Conservation (phyloP, 2,797 vertebrate species). For the Coluber constrictor region DNA sequence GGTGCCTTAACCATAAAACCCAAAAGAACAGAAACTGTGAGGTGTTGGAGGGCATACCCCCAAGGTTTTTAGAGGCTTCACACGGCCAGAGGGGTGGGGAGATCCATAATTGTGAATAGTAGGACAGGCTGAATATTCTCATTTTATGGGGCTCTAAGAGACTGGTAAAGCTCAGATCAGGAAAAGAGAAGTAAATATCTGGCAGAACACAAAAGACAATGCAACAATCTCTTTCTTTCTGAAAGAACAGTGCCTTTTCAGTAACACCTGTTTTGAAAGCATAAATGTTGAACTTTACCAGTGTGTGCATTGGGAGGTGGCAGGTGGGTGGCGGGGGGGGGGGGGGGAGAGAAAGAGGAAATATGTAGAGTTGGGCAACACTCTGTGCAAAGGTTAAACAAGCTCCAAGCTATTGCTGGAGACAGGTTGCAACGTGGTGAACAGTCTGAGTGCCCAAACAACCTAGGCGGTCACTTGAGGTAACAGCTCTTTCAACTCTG, state of each 20-base stretch:
- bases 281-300: neutral
- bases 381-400: neutral
- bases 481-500: neutral
- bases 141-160: neutral
- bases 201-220: neutral
- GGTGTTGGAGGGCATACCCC: neutral
- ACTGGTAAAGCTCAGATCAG: neutral
- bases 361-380: neutral
- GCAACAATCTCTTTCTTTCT: neutral
- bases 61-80: neutral
- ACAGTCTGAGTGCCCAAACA: neutral
- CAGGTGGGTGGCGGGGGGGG: neutral
- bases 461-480: neutral
- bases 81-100: neutral
- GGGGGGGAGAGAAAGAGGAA: neutral
- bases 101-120: neutral
- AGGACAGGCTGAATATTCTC: neutral
- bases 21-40: neutral
- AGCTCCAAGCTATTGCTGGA: neutral
- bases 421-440: neutral
- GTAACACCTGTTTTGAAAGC: slow-evolving; percentile 2
- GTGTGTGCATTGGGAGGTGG: neutral
- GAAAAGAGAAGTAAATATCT: neutral
- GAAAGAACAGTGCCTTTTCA: neutral
- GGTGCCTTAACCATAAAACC: neutral